Conservation (phyloP, 2,888 invertebrate genomes). For the Hesperia comma region DNA sequence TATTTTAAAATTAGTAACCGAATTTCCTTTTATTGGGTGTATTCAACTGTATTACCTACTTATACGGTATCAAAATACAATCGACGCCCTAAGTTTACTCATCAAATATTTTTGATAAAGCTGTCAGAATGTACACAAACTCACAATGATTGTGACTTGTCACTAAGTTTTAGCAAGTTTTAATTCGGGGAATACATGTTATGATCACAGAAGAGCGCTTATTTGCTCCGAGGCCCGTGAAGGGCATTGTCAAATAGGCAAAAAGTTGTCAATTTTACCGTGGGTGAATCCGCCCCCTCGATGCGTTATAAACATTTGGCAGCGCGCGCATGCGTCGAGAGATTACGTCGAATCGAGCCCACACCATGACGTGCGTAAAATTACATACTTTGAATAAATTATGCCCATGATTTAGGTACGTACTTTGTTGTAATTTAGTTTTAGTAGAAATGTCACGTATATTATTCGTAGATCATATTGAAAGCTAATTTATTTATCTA, state of each 20-base stretch:
- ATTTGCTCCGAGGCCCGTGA: conserved; percentile 63
- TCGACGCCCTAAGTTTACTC: conserved; percentile 54
- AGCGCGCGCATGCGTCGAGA: conserved; percentile 32
- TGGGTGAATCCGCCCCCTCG: conserved; percentile 58
- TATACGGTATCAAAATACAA: background rate
- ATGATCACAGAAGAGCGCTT: conserved; percentile 61
- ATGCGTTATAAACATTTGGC: conserved; percentile 44
- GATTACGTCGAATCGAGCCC: conserved; percentile 9
- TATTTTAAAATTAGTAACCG: no score
- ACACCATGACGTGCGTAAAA: conserved; percentile 28
- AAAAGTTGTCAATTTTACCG: conserved; percentile 64
- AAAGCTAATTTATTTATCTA: no score
- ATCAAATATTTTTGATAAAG: conserved; percentile 60
- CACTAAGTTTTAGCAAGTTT: conserved; percentile 64
- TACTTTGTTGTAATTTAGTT: background rate
- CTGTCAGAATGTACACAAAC: conserved; percentile 63
- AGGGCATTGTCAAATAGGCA: conserved; percentile 66
- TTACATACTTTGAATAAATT: conserved; percentile 32
- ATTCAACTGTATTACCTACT: conserved; percentile 3
- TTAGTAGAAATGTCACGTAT: no score
- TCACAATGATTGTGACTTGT: conserved; percentile 66
- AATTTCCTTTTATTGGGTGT: no score
- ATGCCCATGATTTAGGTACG: conserved; percentile 1
- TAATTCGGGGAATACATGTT: conserved; percentile 60
- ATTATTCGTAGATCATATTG: no score